A percentile compares a stretch with the other conserved stretches of the same genome.
Conservation (phyloP, 2,888 invertebrate species). For the Phengaris arion region DNA sequence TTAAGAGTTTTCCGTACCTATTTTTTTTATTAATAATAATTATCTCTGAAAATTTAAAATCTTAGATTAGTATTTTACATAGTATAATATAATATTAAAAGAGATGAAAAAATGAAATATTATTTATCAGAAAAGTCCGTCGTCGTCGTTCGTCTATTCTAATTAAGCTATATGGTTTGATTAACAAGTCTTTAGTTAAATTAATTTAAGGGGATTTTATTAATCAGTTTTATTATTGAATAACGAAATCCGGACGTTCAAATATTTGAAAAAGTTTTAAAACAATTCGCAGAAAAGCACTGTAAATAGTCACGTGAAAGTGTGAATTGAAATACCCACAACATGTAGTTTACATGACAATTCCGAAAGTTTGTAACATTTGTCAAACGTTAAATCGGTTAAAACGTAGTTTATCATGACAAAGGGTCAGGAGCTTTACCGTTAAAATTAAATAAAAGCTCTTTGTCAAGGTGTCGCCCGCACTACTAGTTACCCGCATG, state of each 20-base stretch:
- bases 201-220: too few relatives aligned
- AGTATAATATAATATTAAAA: too few relatives aligned
- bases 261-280: neutral
- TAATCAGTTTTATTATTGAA: too few relatives aligned
- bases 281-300: neutral
- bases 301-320: neutral
- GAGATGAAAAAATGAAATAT: too few relatives aligned
- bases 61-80: too few relatives aligned
- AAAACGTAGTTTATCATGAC: slow-evolving; percentile 27
- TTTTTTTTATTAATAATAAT: too few relatives aligned
- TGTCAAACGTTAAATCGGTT: slow-evolving; percentile 28
- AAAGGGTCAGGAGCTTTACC: slow-evolving; percentile 50
- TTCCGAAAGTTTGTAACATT: slow-evolving; percentile 23
- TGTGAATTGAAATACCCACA: slow-evolving; percentile 6
- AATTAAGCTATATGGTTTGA: too few relatives aligned
- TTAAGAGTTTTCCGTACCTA: too few relatives aligned
- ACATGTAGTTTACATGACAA: slow-evolving; percentile 25
- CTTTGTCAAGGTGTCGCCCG: slow-evolving; percentile 70
- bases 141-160: too few relatives aligned
- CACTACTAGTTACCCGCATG: slow-evolving; percentile 49
- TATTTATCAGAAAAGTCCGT: too few relatives aligned
- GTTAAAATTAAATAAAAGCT: slow-evolving; percentile 70
- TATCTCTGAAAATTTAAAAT: too few relatives aligned
- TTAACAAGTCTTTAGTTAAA: too few relatives aligned
- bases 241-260: neutral